A percentile compares a stretch with the other conserved stretches of the same genome.
These are phyloP conservation scores for Promerops cafer DNA, from an alignment of 2,113 vertebrate genomes.

Conservation along the genomic window DNA sequence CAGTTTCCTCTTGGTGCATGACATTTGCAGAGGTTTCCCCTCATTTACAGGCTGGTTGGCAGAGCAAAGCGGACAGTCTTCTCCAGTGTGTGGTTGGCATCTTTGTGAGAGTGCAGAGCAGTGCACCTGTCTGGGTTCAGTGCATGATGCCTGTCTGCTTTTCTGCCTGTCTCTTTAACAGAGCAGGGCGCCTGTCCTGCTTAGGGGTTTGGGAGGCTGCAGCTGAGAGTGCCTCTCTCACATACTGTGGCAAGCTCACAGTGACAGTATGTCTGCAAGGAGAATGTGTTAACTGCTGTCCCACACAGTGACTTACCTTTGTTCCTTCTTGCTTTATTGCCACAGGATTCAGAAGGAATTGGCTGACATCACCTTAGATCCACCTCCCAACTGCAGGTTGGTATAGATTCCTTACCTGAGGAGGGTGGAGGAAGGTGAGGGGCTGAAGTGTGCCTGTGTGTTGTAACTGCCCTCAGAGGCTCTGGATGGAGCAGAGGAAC, in stretches of 20 bases:
- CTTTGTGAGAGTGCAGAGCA: background rate
- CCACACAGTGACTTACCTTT: slow-evolving; percentile 24
- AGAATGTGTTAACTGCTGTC: background rate
- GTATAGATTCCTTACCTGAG: background rate
- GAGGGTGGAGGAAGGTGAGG: background rate
- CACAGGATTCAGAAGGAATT: slow-evolving; percentile 96
- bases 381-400: slow-evolving; percentile 95
- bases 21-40: background rate
- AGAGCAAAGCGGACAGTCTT: background rate
- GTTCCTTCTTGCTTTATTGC: slow-evolving; percentile 27
- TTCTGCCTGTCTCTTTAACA: background rate
- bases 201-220: background rate
- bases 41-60: background rate
- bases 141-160: accelerated
- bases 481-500: background rate
- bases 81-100: background rate
- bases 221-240: background rate
- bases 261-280: background rate
- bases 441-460: background rate
- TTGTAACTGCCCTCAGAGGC: background rate
- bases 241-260: background rate
- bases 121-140: background rate
- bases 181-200: background rate
- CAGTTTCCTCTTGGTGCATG: background rate
- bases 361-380: slow-evolving; percentile 96